Percentiles rank a stretch among this genome's conserved stretches.
phyloP scores from a whole-genome alignment of 2,797 vertebrate species.

The Cuculus canorus region DNA sequence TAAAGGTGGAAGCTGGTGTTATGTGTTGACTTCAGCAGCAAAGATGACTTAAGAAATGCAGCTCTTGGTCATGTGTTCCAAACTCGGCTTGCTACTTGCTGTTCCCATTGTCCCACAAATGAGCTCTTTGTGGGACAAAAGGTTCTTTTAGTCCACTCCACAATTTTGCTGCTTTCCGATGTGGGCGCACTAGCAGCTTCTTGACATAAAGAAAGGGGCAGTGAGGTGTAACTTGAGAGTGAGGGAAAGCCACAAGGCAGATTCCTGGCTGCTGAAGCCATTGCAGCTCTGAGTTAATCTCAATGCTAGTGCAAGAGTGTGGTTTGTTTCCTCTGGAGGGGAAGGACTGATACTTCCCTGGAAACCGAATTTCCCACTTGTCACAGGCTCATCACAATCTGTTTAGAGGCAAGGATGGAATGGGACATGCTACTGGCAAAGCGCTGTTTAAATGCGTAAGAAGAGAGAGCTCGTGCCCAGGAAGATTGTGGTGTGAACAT shows the following conservation, averaged over 20 bases:
- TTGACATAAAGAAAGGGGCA: background rate
- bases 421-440: background rate
- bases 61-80: background rate
- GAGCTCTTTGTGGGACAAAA: background rate
- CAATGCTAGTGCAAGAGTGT: background rate
- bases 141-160: background rate
- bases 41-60: background rate
- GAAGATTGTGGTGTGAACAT: background rate
- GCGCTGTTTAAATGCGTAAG: background rate
- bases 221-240: background rate
- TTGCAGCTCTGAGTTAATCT: background rate
- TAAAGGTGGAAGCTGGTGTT: background rate
- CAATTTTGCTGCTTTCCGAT: background rate
- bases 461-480: background rate
- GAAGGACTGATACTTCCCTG: background rate
- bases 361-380: background rate
- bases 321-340: background rate
- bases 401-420: background rate
- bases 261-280: background rate
- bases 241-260: background rate
- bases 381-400: background rate
- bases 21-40: background rate
- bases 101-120: background rate
- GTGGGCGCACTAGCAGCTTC: background rate
- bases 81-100: background rate